Base-by-base conservation (phyloP, 2,113 vertebrate species). In the Gallinago jamesoni region DNA sequence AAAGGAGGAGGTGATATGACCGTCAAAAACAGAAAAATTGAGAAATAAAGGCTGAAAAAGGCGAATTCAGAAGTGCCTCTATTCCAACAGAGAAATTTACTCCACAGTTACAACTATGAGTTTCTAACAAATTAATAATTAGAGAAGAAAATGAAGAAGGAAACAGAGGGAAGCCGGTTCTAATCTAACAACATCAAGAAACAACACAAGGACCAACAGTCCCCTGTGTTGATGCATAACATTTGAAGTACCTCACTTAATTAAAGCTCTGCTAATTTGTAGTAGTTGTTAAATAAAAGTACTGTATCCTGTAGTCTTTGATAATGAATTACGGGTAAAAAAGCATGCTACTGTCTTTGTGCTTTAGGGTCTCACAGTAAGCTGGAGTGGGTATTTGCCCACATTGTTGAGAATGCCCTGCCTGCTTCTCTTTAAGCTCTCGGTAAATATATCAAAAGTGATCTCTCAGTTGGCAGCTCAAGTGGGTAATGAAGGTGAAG, bases 101-200 rank as follows among this genome's bases (percentile, higher is more conserved):
- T 91, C 23, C 37, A 47, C 62, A 24, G 27, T 25, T 70, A 31
- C 16, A 59, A 20, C 15, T 64, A 52, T 5, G 15, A 75, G 14
- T 55, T 18, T 25, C 14, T 56, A 39, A 75, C 30, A 63, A 87
- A 82, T 39, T 22, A 63, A 63, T 39, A 90, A 80, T 70, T 89
- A 81, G 35, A 83, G 17, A 78, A 73, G 22, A 90, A 89, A 93
- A 31, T 52, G 5, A 86, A 80, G 82, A 68, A 77, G 27, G 12
- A 80, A 83, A 53, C 18, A 35, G 12, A 81, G 89, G 23, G 50
- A 90, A 89, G 45, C 31, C 77, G 55, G 13, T 90, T 84, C 60
- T 93, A 79, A 81, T 80, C 79, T 87, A 89, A 55, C 52, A 94
- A 90, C 50, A 70, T 81, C 50, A 92, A 80, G 68, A 93, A 84